These are phyloP conservation scores for Brachyhypopomus occidentalis DNA, from an alignment of 2,113 vertebrate genomes.

Conservation along the genomic window DNA sequence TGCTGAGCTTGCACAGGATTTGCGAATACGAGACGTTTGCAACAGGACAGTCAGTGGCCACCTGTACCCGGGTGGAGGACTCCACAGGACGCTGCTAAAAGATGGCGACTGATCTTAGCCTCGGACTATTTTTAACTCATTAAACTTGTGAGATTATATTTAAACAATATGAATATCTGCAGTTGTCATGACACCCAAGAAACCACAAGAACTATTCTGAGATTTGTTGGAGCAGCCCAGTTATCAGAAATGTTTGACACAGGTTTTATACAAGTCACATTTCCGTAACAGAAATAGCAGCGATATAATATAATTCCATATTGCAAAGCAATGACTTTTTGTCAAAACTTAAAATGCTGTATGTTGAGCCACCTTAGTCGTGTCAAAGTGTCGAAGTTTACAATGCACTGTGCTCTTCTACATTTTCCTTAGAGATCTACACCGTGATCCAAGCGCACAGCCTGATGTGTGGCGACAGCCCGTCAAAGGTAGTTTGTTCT, in stretches of 20 bases:
- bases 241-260: not conserved
- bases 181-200: not conserved
- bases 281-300: not conserved
- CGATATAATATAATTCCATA: not conserved
- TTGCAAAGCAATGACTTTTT: not conserved
- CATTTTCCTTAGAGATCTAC: constrained; percentile 36
- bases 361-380: not conserved
- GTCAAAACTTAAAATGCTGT: not conserved
- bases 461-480: constrained; percentile 47
- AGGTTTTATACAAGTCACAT: not conserved
- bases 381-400: constrained; percentile 14
- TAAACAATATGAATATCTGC: not conserved
- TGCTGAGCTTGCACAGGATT: not conserved
- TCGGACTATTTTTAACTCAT: too few species aligned
- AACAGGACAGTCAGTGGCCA: constrained; percentile 29
- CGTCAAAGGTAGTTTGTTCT: constrained; percentile 46
- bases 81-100: not conserved
- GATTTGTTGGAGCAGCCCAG: not conserved
- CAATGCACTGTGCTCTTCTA: constrained; percentile 14
- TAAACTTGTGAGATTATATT: too few species aligned
- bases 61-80: not conserved
- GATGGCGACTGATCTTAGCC: too few species aligned
- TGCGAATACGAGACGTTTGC: constrained; percentile 1
- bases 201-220: too few species aligned
- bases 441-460: constrained; percentile 8